Conservation (phyloP, 2,888 invertebrate genomes). For the Leptopterna dolabrata region DNA sequence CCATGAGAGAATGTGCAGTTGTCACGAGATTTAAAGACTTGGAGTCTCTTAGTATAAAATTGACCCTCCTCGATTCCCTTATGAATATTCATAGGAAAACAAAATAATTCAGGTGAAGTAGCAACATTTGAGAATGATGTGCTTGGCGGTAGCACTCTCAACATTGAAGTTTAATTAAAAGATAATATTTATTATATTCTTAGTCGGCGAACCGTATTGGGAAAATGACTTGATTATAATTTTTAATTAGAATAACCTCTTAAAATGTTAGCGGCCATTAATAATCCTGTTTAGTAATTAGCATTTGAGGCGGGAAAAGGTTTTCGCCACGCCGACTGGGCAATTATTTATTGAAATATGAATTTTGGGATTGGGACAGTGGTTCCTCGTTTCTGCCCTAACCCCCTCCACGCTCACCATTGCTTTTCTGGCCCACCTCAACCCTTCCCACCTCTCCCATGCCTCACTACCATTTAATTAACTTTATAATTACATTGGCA, state of each 20-base stretch:
- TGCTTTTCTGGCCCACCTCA: conserved; percentile 16
- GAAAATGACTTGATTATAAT: conserved; percentile 56
- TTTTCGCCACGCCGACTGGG: conserved; percentile 54
- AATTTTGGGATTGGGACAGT: conserved; percentile 55
- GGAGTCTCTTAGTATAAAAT: conserved; percentile 46
- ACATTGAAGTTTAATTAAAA: conserved; percentile 54
- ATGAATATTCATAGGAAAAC: conserved; percentile 49
- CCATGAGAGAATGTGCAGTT: not conserved
- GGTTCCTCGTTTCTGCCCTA: conserved; percentile 34
- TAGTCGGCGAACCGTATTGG: conserved; percentile 54
- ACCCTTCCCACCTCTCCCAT: not conserved
- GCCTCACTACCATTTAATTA: conserved; percentile 43
- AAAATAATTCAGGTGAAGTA: conserved; percentile 50
- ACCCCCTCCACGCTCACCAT: conserved; percentile 15
- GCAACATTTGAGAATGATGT: conserved; percentile 50
- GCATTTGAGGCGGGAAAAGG: conserved; percentile 56
- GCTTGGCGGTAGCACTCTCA: conserved; percentile 42
- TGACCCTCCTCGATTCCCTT: conserved; percentile 43
- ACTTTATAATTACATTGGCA: conserved; percentile 55
- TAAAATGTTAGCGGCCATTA: conserved; percentile 55
- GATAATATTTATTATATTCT: conserved; percentile 54
- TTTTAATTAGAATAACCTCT: conserved; percentile 56
- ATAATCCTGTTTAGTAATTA: conserved; percentile 58
- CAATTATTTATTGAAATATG: conserved; percentile 59
- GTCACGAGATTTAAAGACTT: conserved; percentile 10